Evolutionary conservation across 2,113 vertebrate species (phyloP).

Genomic region (Dissostichus mawsoni): DNA sequence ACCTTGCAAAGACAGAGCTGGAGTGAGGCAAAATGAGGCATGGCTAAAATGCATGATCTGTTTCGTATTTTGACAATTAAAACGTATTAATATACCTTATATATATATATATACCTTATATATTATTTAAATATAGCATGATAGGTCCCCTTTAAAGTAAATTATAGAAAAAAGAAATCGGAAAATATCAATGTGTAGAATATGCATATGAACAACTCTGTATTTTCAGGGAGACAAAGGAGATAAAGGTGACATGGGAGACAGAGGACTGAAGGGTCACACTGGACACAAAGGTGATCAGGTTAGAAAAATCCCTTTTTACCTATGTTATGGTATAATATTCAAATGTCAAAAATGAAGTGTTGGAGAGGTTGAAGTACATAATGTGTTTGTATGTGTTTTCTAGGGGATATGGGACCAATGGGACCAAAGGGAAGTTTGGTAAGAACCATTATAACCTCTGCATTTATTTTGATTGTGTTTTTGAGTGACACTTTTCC

Average conservation of each 20-base stretch:
- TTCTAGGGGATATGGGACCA: slow-evolving; percentile 78
- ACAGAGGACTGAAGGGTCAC: slow-evolving; percentile 83
- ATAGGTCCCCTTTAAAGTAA: no score
- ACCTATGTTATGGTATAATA: neutral
- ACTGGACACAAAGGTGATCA: slow-evolving; percentile 85
- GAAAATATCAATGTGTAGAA: neutral
- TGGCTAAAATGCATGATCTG: no score
- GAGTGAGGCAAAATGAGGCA: no score
- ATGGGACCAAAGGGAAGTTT: slow-evolving; percentile 82
- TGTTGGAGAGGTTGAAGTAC: neutral
- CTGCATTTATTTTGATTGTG: neutral
- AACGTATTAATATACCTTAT: no score
- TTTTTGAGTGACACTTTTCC: neutral
- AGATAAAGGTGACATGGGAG: slow-evolving; percentile 78
- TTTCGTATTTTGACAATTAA: no score
- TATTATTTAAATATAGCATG: no score
- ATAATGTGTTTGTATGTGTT: neutral
- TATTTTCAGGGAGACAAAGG: slow-evolving; percentile 82
- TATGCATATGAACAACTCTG: neutral
- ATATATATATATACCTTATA: no score
- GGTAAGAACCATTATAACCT: slow-evolving; percentile 57
- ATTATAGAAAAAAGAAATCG: neutral
- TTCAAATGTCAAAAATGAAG: neutral
- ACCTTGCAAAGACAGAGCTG: no score
- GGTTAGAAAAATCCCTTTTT: slow-evolving; percentile 62